phyloP scores from a whole-genome alignment of 2,797 vertebrate species.

The Sebastes variabilis region DNA sequence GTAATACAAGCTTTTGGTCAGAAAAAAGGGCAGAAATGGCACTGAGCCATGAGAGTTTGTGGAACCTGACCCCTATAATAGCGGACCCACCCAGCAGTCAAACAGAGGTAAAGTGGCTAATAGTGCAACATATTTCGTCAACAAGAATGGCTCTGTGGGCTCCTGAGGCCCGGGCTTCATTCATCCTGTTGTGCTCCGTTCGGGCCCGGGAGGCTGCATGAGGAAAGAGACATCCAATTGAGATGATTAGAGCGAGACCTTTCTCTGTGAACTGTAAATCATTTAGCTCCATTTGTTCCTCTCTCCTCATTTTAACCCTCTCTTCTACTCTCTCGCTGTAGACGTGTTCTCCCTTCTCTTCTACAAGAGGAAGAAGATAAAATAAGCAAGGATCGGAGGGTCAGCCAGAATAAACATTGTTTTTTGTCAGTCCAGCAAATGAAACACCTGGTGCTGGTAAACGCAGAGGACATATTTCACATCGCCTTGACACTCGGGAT shows the following conservation, averaged over 20 bases:
- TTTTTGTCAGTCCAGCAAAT: constrained; percentile 80
- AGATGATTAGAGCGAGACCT: constrained; percentile 40
- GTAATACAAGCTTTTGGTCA: constrained; percentile 7
- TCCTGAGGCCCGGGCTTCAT: not conserved
- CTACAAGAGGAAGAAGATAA: constrained; percentile 56
- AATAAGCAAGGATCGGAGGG: constrained; percentile 63
- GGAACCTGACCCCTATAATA: not conserved
- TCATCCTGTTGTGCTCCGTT: constrained; percentile 4
- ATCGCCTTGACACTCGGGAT: constrained; percentile 71
- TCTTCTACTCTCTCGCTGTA: constrained; percentile 7
- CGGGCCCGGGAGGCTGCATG: not conserved
- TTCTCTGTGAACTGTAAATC: constrained; percentile 44
- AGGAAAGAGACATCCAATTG: constrained; percentile 20
- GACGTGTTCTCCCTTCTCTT: constrained; percentile 32
- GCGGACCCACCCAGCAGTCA: constrained; percentile 31
- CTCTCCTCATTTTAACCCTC: constrained; percentile 32
- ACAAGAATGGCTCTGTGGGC: not conserved
- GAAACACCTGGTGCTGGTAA: constrained; percentile 84
- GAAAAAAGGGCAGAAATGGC: not conserved
- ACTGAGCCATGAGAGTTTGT: constrained; percentile 11
- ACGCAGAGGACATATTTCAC: constrained; percentile 73
- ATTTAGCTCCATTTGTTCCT: constrained; percentile 37
- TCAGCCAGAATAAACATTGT: constrained; percentile 80
- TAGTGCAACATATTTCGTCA: constrained; percentile 12
- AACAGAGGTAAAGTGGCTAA: constrained; percentile 23